Conservation (phyloP, 2,888 invertebrate genomes). For the Cheilosia impressa region DNA sequence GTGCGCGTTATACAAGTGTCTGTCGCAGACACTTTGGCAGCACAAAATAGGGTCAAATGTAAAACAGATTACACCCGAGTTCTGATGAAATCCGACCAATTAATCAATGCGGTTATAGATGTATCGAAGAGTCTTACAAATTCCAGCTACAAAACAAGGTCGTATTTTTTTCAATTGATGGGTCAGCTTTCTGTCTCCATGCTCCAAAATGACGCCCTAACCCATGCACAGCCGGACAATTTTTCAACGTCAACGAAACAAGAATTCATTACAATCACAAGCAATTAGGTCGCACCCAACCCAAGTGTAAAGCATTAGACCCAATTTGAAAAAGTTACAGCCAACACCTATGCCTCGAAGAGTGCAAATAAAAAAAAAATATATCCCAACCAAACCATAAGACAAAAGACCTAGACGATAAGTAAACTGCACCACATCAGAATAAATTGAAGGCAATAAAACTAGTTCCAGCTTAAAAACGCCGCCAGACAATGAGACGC, state of each 20-base stretch:
- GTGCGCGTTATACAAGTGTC: conserved; percentile 1
- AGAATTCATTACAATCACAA: conserved; percentile 11
- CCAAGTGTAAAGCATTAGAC: not conserved
- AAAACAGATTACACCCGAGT: not conserved
- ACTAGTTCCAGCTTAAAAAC: conserved; percentile 31
- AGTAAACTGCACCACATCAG: conserved; percentile 40
- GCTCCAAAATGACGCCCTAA: no score
- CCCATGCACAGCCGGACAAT: no score
- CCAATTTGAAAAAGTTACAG: not conserved
- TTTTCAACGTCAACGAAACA: not conserved
- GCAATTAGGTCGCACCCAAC: conserved; percentile 34
- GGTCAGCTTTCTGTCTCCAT: no score
- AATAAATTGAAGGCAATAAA: conserved; percentile 66
- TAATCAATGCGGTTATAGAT: no score
- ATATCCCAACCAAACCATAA: conserved; percentile 4
- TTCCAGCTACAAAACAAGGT: no score
- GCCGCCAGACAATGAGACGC: conserved; percentile 31
- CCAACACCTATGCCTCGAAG: conserved; percentile 6
- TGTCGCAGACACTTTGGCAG: not conserved
- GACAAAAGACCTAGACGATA: not conserved
- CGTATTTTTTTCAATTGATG: no score
- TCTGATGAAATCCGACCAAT: no score
- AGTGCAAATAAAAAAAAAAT: not conserved
- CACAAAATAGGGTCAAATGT: conserved; percentile 23
- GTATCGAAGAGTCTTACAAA: no score